Percentiles rank a stretch among this genome's conserved stretches.
Conservation (phyloP, 2,888 invertebrate species). For the Lasius fuliginosus region DNA sequence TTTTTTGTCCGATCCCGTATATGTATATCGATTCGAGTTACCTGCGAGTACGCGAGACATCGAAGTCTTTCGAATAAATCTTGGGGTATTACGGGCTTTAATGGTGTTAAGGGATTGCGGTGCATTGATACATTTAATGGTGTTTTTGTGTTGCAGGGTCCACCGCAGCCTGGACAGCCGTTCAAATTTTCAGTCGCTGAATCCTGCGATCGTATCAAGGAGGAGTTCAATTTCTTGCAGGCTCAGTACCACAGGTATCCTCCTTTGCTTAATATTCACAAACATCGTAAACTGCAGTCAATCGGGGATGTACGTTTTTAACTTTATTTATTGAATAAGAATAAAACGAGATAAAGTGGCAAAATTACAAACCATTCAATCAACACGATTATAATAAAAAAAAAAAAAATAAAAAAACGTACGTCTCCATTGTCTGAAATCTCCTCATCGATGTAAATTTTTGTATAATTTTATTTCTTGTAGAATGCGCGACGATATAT, state of each 20-base stretch:
- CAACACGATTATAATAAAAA: background rate
- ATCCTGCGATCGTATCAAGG: slow-evolving; percentile 97
- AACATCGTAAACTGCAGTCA: slow-evolving; percentile 30
- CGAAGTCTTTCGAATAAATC: slow-evolving; percentile 29
- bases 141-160: slow-evolving; percentile 89
- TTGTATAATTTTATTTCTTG: background rate
- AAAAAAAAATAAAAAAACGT: background rate
- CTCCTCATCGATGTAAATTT: background rate
- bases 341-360: background rate
- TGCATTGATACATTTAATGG: slow-evolving; percentile 42
- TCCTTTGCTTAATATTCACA: slow-evolving; percentile 17
- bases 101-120: slow-evolving; percentile 29
- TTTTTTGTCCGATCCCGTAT: background rate
- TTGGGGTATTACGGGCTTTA: slow-evolving; percentile 24
- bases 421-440: slow-evolving; percentile 16
- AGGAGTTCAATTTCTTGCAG: slow-evolving; percentile 98
- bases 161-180: slow-evolving; percentile 95
- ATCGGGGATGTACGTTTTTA: slow-evolving; percentile 24
- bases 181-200: slow-evolving; percentile 98
- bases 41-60: background rate
- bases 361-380: background rate
- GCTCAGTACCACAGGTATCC: slow-evolving; percentile 97
- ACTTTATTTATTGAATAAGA: background rate
- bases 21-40: slow-evolving; percentile 24
- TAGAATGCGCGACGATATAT: background rate